Evolutionary conservation across 2,113 vertebrate species (phyloP).

Genomic region (Toxostoma redivivum): DNA sequence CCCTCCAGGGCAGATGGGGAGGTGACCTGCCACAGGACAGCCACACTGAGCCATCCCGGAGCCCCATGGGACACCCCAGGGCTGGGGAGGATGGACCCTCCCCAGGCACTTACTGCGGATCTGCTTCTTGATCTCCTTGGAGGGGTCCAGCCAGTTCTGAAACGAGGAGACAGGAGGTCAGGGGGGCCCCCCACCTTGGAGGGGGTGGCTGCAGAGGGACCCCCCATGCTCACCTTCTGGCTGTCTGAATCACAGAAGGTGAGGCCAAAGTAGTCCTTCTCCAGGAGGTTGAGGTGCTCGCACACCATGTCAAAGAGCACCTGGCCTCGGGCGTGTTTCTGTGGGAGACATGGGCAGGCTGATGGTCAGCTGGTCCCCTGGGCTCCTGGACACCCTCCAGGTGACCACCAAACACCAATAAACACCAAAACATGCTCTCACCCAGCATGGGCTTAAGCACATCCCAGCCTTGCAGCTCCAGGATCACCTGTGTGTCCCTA

Average conservation of each 20-base stretch:
- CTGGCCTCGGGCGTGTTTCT: conserved; percentile 95
- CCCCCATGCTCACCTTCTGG: conserved; percentile 85
- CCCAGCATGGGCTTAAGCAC: not conserved
- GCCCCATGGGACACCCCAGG: accelerated
- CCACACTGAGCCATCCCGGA: not conserved
- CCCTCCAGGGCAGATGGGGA: not conserved
- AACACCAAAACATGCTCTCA: not conserved
- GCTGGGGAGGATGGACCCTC: not conserved
- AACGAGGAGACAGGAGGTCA: conserved; percentile 52
- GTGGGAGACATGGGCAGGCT: not conserved
- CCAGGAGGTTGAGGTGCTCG: conserved; percentile 94
- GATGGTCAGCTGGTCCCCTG: not conserved
- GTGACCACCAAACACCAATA: not conserved
- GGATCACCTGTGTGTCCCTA: not conserved
- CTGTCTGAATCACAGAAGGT: conserved; percentile 92
- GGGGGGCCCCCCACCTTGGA: not conserved
- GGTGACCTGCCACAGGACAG: not conserved
- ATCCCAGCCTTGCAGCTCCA: not conserved
- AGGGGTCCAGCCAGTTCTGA: conserved; percentile 95
- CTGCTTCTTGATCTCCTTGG: conserved; percentile 99
- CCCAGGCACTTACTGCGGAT: conserved; percentile 88
- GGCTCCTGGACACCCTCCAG: not conserved
- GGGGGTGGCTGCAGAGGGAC: not conserved
- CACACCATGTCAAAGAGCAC: conserved; percentile 90
- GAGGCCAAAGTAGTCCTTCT: conserved; percentile 97